Evolutionary conservation across 2,797 vertebrate genomes (phyloP), one percentile per base, ranked within the genome.

Genomic region (Xenentodon cancila): DNA sequence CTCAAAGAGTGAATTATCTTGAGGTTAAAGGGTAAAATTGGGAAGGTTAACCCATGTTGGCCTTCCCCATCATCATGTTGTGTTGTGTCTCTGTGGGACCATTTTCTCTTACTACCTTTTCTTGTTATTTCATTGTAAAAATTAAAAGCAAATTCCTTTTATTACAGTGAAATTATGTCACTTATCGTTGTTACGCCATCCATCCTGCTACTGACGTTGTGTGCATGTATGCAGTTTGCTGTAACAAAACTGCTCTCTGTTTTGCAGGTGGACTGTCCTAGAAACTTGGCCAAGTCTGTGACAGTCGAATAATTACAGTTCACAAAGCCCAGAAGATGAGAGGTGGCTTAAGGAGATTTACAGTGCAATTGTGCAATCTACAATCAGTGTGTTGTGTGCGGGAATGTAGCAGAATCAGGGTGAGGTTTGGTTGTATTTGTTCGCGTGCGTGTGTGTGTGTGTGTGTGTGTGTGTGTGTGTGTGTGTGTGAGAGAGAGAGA

Each of bases 211-310:
- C 25, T 40, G 37, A 40, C 3, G 4, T 15, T 2, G 16, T 40
- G 37, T 40, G 7, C 37, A 40, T 15, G 37, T 15, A 15, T 40
- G 4, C 37, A 16, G 16, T 40, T 40, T 40, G 4, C 12, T 16
- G 3, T 21, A 15, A 48, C 11, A 7, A 22, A 48, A 22, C 18
- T 5, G 13, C 5, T 15, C 20, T 75, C 40, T 64, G 20, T 53
- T 58, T 91, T 94, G 73, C 69, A 99, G 97, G 97, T 99, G 79
- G 97, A 99, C 91, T 99, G 92, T 68, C 97, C 97, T 81, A 94
- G 97, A 91, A 99, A 98, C 84, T 87, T 99, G 90, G 97, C 97
- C 88, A 99, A 99, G 88, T 98, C 97, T 82, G 97, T 98, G 73
- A 99, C 97, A 0, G 97, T 98, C 86, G 97, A 99, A 82, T 99